A percentile compares a stretch with the other conserved stretches of the same genome.
phyloP scores from a whole-genome alignment of 37 sponge, comb jelly and placozoan genomes.

The Crambe crambe region DNA sequence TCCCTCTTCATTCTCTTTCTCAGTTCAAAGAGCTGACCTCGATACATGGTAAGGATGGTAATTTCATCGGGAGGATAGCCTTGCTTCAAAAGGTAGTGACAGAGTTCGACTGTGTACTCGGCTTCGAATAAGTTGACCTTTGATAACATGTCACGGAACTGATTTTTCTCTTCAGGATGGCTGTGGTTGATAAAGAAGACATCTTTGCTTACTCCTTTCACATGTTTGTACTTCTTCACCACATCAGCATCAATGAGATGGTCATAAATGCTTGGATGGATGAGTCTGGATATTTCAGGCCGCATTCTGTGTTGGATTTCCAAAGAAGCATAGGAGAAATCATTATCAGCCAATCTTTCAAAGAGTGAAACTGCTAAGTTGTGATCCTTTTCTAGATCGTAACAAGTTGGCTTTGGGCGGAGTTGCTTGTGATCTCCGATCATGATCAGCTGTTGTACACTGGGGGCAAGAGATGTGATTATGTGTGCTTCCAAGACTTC shows the following conservation, averaged over 20 bases:
- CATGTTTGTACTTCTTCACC: constrained; percentile 45
- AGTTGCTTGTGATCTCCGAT: constrained; percentile 98
- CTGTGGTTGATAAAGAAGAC: constrained; percentile 74
- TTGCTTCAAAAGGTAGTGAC: constrained; percentile 75
- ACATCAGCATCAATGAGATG: constrained; percentile 26
- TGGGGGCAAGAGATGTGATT: constrained; percentile 79
- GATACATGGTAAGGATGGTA: constrained; percentile 89
- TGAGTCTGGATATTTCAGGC: constrained; percentile 79
- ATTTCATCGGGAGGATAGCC: constrained; percentile 68
- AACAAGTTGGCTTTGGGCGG: constrained; percentile 74
- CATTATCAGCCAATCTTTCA: constrained; percentile 71
- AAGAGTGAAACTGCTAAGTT: constrained; percentile 88
- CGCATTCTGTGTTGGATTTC: constrained; percentile 88
- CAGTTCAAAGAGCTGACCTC: constrained; percentile 83
- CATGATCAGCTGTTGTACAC: constrained; percentile 85
- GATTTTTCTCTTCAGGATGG: constrained; percentile 41
- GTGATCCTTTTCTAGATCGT: constrained; percentile 68
- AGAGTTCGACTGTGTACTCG: constrained; percentile 61
- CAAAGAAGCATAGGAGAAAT: background rate
- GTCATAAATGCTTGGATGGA: constrained; percentile 75
- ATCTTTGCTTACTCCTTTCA: constrained; percentile 65
- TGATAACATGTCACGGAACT: constrained; percentile 38
- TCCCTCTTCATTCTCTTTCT: constrained; percentile 41
- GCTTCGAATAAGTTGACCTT: constrained; percentile 81
- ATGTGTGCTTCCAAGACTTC: constrained; percentile 94